Percentiles rank a stretch among this genome's conserved stretches.
These are phyloP conservation scores for Thera britannica DNA, from an alignment of 2,888 invertebrate species.

Conservation along the genomic window DNA sequence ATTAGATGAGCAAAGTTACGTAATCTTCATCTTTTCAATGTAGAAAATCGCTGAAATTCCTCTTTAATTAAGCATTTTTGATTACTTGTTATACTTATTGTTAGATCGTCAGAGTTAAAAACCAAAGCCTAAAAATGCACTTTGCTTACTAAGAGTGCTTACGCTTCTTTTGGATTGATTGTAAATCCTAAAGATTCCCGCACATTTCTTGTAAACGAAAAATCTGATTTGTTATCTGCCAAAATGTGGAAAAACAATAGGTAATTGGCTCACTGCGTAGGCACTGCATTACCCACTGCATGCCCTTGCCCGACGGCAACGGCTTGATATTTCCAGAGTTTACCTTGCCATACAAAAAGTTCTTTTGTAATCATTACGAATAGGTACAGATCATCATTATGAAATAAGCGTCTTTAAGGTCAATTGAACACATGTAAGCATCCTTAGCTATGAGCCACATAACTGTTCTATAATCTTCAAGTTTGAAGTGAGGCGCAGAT, in stretches of 20 bases:
- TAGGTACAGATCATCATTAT: no score
- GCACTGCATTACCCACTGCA: background rate
- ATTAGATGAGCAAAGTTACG: constrained; percentile 1
- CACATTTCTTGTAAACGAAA: background rate
- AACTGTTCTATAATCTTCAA: background rate
- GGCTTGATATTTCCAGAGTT: no score
- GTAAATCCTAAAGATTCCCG: background rate
- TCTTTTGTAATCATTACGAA: no score
- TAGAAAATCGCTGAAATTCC: background rate
- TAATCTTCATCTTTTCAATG: background rate
- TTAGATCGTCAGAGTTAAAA: no score
- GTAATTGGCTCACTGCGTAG: background rate
- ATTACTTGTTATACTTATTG: background rate
- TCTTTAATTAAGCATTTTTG: background rate
- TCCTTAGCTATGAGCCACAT: background rate
- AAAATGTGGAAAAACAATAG: background rate
- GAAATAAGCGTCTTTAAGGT: no score
- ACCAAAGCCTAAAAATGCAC: no score
- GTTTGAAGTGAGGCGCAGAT: background rate
- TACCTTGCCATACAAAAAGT: no score
- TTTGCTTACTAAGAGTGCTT: no score
- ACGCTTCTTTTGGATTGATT: no score
- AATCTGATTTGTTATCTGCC: background rate
- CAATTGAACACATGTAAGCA: background rate
- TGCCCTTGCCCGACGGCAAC: no score